Conservation (phyloP, 2,113 vertebrate genomes). For the Ceyx margarethae region DNA sequence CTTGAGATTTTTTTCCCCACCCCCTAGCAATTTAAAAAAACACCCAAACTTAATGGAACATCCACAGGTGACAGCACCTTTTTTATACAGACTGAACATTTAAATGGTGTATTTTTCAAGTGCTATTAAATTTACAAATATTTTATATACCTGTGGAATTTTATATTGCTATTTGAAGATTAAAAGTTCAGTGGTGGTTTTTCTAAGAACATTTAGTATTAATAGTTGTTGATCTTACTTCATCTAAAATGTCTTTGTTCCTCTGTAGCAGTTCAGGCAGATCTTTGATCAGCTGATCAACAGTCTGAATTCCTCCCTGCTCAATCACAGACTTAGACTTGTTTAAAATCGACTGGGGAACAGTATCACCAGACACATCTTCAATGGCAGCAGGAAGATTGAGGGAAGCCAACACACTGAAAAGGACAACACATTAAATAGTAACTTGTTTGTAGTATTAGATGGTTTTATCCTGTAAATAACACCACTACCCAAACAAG, state of each 20-base stretch:
- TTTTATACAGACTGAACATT: not conserved
- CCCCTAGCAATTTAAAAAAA: not conserved
- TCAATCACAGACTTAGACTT: constrained; percentile 89
- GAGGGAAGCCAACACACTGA: constrained; percentile 92
- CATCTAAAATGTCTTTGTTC: constrained; percentile 95
- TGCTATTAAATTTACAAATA: not conserved
- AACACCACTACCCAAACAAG: not conserved
- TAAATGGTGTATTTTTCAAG: not conserved
- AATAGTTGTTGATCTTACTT: constrained; percentile 71
- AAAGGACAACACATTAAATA: not conserved
- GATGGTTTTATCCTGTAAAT: not conserved
- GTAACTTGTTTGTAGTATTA: not conserved
- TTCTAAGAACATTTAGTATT: not conserved
- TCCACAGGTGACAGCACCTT: not conserved
- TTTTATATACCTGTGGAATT: not conserved
- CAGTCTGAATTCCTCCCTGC: constrained; percentile 91
- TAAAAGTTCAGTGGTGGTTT: not conserved
- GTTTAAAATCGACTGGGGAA: constrained; percentile 94
- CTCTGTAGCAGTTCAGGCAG: constrained; percentile 93
- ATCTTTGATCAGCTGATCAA: constrained; percentile 94
- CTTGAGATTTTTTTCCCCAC: not conserved
- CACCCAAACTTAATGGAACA: not conserved
- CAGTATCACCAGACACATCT: constrained; percentile 92
- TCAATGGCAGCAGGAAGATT: constrained; percentile 97
- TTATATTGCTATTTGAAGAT: not conserved